Conservation (phyloP, 2,797 vertebrate genomes). For the Dallia pectoralis region DNA sequence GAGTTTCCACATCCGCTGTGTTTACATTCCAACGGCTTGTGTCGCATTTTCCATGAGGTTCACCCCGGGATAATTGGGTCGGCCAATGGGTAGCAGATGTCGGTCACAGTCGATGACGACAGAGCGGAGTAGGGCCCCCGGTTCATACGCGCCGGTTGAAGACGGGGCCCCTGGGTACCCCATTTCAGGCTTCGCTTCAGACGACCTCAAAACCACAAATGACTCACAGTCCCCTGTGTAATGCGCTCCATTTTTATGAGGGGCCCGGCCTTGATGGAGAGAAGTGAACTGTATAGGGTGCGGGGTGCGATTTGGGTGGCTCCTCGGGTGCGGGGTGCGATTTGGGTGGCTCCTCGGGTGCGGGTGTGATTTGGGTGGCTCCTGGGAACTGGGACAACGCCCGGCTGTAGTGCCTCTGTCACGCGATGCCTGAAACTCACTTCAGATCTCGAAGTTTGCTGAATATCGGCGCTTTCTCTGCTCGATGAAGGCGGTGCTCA, state of each 20-base stretch:
- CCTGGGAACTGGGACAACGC: slow-evolving; percentile 9
- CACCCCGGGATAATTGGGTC: slow-evolving; percentile 48
- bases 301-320: too few species aligned
- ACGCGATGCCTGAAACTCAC: neutral
- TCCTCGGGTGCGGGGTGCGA: neutral
- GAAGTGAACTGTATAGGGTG: too few species aligned
- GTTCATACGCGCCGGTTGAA: neutral
- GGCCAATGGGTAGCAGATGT: slow-evolving; percentile 56
- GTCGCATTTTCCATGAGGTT: slow-evolving; percentile 54
- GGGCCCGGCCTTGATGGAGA: too few species aligned
- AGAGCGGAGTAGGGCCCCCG: neutral
- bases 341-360: neutral
- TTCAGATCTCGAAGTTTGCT: neutral
- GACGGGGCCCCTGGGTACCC: slow-evolving; percentile 26
- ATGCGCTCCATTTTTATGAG: too few species aligned
- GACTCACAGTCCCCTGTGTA: too few species aligned
- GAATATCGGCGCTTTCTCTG: too few species aligned
- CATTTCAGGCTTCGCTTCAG: slow-evolving; percentile 11
- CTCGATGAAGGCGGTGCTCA: neutral
- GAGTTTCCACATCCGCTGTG: slow-evolving; percentile 43
- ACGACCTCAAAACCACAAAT: slow-evolving; percentile 9
- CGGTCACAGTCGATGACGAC: slow-evolving; percentile 35
- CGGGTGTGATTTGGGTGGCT: too few species aligned
- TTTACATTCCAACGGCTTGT: slow-evolving; percentile 54
- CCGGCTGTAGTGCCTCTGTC: neutral